Evolutionary conservation across 1,140 invertebrate species (phyloP), one percentile per base, ranked within the genome.

Genomic region (Fopius arisanus): DNA sequence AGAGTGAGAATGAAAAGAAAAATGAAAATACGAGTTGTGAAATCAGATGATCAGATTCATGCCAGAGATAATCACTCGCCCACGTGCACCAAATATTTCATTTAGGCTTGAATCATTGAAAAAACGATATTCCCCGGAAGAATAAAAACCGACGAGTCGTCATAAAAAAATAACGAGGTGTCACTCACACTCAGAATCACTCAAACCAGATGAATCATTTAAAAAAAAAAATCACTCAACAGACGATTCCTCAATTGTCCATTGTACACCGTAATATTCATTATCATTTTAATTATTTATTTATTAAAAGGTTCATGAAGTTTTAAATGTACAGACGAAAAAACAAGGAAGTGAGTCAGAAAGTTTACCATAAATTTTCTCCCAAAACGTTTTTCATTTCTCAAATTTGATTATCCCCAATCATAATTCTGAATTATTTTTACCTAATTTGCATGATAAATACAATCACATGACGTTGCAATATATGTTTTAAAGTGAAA

Each of bases 401-500:
- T 16, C n/a, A 43, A n/a, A 48, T 48, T n/a, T 48, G 43, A 48
- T 48, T 37, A n/a, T 37, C 33, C 12, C 33, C 33, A 37, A 37
- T 37, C 33, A 12, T 37, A 37, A 37, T 37, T 37, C 33, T 10
- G 33, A 37, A 37, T 37, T 37, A 37, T 37, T 37, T 37, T 37
- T 7, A 37, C 33, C 33, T 37, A 37, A 37, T 37, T 37, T 37
- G 33, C 33, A 37, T 48, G 43, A 16, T 48, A 16, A 19, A 48
- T 19, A 48, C 43, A 48, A 48, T 48, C 43, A 48, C 14, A 48
- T 19, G 14, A 48, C 43, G n/a, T 48, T 19, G 43, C 43, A 48
- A 48, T 48, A 48, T 43, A 68, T 26, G 51, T 66, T 71, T 72
- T 41, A 26, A 66, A 72, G 41, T 72, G 63, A n/a, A n/a, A 28